Percentiles rank a stretch among this genome's conserved stretches.
These are phyloP conservation scores for Ciconia maguari DNA, from an alignment of 2,113 vertebrate species.

Conservation along the genomic window DNA sequence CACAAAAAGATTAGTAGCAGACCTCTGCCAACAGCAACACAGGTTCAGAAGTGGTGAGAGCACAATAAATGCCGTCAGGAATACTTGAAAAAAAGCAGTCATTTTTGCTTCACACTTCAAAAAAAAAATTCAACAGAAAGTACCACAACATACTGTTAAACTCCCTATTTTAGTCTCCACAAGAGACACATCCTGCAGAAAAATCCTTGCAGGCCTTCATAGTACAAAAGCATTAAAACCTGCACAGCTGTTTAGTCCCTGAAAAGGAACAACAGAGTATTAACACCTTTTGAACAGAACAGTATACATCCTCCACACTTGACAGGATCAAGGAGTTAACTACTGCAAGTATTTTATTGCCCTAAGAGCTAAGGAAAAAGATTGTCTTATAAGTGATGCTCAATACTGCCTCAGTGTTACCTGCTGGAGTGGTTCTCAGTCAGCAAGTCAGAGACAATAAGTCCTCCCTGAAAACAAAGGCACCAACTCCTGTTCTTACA, in stretches of 20 bases:
- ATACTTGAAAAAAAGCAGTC: neutral
- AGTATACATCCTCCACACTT: neutral
- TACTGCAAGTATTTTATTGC: neutral
- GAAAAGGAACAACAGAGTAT: neutral
- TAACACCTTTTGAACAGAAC: neutral
- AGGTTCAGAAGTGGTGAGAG: neutral
- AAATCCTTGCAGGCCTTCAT: neutral
- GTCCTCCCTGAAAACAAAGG: neutral
- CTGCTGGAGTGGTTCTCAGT: neutral
- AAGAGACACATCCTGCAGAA: neutral
- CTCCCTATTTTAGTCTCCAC: neutral
- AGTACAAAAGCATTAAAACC: neutral
- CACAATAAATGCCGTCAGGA: neutral
- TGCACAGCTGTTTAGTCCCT: neutral
- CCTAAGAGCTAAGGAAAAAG: neutral
- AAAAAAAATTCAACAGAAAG: neutral
- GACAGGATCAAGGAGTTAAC: neutral
- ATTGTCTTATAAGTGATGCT: neutral
- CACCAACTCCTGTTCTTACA: neutral
- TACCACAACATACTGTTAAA: neutral
- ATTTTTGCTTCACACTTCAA: neutral
- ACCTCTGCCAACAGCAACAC: neutral
- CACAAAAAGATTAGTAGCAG: neutral
- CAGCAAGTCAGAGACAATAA: neutral
- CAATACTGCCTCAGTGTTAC: neutral